Evolutionary conservation across 1,140 invertebrate genomes (phyloP).

Genomic region (Probaryconus sp.): DNA sequence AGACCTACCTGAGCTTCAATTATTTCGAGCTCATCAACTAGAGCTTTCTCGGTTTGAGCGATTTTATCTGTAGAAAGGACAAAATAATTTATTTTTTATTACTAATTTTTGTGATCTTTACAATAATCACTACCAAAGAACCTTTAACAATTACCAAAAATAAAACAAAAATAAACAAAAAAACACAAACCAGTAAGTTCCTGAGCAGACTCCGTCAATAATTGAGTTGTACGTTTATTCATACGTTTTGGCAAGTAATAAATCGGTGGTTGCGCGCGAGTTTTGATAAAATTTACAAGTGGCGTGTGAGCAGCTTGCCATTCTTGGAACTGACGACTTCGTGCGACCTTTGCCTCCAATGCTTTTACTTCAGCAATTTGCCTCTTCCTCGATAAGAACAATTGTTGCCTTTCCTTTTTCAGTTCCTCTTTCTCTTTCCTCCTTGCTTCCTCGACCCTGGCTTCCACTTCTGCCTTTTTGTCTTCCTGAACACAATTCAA

Average conservation of each 20-base stretch:
- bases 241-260: slow-evolving; percentile 91
- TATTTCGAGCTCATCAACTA: slow-evolving; percentile 75
- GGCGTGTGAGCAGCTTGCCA: slow-evolving; percentile 90
- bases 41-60: slow-evolving; percentile 76
- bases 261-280: slow-evolving; percentile 90
- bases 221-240: slow-evolving; percentile 79
- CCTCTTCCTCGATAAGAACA: slow-evolving; percentile 90
- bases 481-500: slow-evolving; percentile 83
- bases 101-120: too few species aligned
- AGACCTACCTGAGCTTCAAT: slow-evolving; percentile 72
- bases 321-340: slow-evolving; percentile 91
- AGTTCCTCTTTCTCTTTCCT: slow-evolving; percentile 91
- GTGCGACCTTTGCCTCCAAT: slow-evolving; percentile 93
- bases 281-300: slow-evolving; percentile 91
- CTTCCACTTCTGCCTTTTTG: slow-evolving; percentile 92
- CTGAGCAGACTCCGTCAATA: slow-evolving; percentile 80
- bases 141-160: slow-evolving; percentile 32
- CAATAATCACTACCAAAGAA: too few species aligned
- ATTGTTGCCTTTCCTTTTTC: slow-evolving; percentile 88
- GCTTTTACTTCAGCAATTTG: slow-evolving; percentile 93
- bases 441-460: slow-evolving; percentile 94
- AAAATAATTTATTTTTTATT: neutral
- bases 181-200: slow-evolving; percentile 79
- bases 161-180: slow-evolving; percentile 9
- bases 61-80: slow-evolving; percentile 75